Evolutionary conservation across 2,888 invertebrate genomes (phyloP), one percentile per base, ranked within the genome.

Genomic region (Sarcophaga rosellei): DNA sequence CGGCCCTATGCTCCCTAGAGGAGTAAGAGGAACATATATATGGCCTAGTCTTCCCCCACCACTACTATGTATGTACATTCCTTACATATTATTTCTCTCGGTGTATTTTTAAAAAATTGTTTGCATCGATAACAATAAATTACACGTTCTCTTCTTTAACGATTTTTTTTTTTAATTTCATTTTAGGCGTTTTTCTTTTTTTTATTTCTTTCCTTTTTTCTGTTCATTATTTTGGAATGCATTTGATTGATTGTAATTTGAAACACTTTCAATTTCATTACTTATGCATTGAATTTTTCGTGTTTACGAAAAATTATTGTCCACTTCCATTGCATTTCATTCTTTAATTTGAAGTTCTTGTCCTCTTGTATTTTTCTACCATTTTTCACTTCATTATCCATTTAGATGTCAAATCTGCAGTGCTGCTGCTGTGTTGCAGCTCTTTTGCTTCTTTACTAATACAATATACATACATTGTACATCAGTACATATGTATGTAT

Each of bases 241-340:
- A 10, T 59, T 11, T 84, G 84, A 79, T 79, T 84, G 74, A 84
- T 70, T 74, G 70, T 84, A 78, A 77, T 86, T 81, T 81, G 75
- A 86, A 84, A 86, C 81, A 86, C 86, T 86, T 86, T 86, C 86
- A 81, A 68, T 86, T 86, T 86, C 86, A 86, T 86, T 84, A 86
- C 78, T 75, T 84, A 86, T 86, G 78, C 86, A 84, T 84, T 84
- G 66, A 78, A 65, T 81, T 86, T 53, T 85, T 76, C 10, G 70
- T 57, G 63, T 65, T 35, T 61, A 35, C 11, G 4, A 70, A 68
- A 81, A 62, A 35, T 35, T 35, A 35, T 59, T 69, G 44, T 72
- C 35, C 73, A 53, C 17, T 53, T 53, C 1, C 53, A 53, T 6
- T 62, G 47, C 12, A 65, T 61, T 45, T 21, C 10, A 0, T 63